Conservation (phyloP, 2,797 vertebrate genomes). For the Mus minutoides region DNA sequence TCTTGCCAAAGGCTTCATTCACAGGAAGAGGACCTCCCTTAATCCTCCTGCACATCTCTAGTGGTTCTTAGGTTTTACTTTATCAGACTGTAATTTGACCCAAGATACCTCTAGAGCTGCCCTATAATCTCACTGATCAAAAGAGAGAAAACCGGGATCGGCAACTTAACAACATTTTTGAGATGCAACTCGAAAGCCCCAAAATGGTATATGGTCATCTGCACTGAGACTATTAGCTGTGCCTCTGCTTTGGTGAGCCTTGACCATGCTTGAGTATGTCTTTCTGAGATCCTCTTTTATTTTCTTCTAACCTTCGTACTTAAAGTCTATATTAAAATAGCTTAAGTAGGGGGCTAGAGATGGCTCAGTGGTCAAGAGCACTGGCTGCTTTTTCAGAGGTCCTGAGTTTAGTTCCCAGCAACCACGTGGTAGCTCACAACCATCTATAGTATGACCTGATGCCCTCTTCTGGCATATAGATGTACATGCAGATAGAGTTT, state of each 20-base stretch:
- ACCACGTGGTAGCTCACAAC: neutral
- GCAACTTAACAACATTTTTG: neutral
- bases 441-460: neutral
- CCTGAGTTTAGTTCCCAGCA: neutral
- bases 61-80: neutral
- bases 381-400: neutral
- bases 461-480: neutral
- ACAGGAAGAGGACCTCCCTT: neutral
- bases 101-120: neutral
- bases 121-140: neutral
- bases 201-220: neutral
- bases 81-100: neutral
- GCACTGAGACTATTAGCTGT: neutral
- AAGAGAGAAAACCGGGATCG: neutral
- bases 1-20: neutral
- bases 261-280: neutral
- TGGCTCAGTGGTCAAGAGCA: neutral
- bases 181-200: neutral
- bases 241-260: neutral
- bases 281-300: neutral
- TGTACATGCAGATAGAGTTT: neutral
- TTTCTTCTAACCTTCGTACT: neutral
- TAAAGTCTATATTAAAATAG: neutral
- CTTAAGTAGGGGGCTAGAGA: neutral
- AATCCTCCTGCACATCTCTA: neutral